Base-by-base conservation (phyloP, 2,797 vertebrate species). In the Erethizon dorsatum region DNA sequence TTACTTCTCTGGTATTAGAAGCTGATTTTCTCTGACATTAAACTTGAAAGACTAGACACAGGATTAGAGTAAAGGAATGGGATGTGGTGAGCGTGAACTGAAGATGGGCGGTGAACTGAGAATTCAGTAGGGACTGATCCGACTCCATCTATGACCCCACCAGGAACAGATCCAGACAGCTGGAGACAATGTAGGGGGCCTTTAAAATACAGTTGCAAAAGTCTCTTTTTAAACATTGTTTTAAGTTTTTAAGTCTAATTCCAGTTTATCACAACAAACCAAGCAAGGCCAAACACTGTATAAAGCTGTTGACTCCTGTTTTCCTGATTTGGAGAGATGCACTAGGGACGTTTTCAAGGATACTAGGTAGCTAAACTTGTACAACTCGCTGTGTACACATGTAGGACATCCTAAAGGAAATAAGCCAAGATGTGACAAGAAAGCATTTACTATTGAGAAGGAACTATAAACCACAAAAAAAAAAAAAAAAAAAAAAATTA, bases 101-200 rank as follows among this genome's bases (percentile, higher is more conserved):
- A 80, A 93, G 52, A 57, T 96, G 96, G 83, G 82, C 83, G 84
- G 91, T 75, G 83, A 37, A 65, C 31, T 83, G 78, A 83, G 90
- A 95, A 95, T 88, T 96, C 95, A 86, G 11, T n/a, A 69, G 94
- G 88, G 97, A 93, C 69, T 77, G 71, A 90, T 56, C 75, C 92
- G 83, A 75, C 52, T 83, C 93, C 83, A 88, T 96, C 91, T 95
- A 41, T 67, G 77, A 95, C 94, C 67, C 45, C 87, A 73, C 85
- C 65, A 97, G 95, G 95, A 97, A 95, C 95, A 90, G 85, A 95
- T 96, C 96, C 97, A 97, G 92, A 95, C 95, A 98, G 93, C 95
- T 97, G 93, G 77, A 95, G 85, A 45, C 91, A 87, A 61, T 33
- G 61, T 80, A 94, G 95, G 94, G 69, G 83, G 75, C 18, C 88